Evolutionary conservation across 2,888 invertebrate species (phyloP).

Genomic region (Achlya flavicornis): DNA sequence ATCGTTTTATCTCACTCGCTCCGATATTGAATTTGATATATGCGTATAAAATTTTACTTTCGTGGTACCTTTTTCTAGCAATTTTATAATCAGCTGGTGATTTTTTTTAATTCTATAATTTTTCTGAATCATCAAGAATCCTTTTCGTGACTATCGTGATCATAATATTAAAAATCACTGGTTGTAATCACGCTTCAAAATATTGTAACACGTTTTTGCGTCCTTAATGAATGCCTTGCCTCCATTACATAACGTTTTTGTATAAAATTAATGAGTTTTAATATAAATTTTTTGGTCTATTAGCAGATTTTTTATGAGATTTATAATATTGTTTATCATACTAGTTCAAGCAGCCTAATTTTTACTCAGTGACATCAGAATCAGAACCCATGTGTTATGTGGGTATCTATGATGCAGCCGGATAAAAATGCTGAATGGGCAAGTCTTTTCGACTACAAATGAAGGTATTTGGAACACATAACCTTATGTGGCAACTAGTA

Average conservation of each 20-base stretch:
- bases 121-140: neutral
- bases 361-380: neutral
- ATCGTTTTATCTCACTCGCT: slow-evolving; percentile 23
- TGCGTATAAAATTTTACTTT: slow-evolving; percentile 1
- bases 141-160: neutral
- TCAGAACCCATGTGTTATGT: neutral
- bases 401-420: neutral
- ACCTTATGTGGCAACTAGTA: too few relatives aligned
- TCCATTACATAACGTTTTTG: slow-evolving; percentile 1
- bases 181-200: neutral
- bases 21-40: slow-evolving; percentile 11
- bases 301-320: neutral
- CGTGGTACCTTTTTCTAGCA: neutral
- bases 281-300: neutral
- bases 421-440: too few relatives aligned
- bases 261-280: neutral
- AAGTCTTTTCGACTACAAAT: too few relatives aligned
- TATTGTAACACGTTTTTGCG: neutral
- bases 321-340: neutral
- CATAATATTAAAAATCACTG: neutral
- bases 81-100: too few relatives aligned
- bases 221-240: neutral
- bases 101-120: too few relatives aligned
- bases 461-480: too few relatives aligned
- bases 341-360: neutral